These are phyloP conservation scores for Hippasteria phrygiana DNA, from an alignment of 53 echinoderm and acorn worm genomes.

Conservation along the genomic window DNA sequence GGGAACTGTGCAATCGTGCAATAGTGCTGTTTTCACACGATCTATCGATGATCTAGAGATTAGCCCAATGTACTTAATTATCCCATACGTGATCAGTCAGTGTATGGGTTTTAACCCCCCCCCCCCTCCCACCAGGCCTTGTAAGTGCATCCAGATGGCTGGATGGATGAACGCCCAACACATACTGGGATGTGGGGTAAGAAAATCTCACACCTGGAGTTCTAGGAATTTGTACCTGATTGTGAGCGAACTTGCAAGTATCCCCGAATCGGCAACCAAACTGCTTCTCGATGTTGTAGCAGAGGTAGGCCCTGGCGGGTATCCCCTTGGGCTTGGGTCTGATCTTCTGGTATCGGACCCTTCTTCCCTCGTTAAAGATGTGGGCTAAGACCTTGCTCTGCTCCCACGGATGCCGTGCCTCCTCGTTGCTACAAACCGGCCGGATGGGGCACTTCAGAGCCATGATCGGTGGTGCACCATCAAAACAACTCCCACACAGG, in stretches of 20 bases:
- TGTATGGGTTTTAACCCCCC: too few relatives aligned
- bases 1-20: too few relatives aligned
- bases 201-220: too few relatives aligned
- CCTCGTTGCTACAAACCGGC: constrained; percentile 68
- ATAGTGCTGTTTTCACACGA: too few relatives aligned
- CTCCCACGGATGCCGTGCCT: constrained; percentile 74
- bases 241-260: constrained; percentile 86
- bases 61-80: too few relatives aligned
- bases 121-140: too few relatives aligned
- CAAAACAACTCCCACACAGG: constrained; percentile 76
- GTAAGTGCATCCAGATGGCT: too few relatives aligned
- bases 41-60: too few relatives aligned
- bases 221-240: constrained; percentile 51
- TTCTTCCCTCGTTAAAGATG: constrained; percentile 61
- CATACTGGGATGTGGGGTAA: too few relatives aligned
- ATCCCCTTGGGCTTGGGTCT: constrained; percentile 80
- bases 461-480: constrained; percentile 70
- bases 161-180: too few relatives aligned
- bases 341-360: constrained; percentile 71
- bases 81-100: too few relatives aligned
- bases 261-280: constrained; percentile 79
- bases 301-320: constrained; percentile 77
- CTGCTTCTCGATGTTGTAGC: constrained; percentile 71
- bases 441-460: constrained; percentile 53
- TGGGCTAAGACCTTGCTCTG: constrained; percentile 72